Base-by-base conservation (phyloP, 2,797 vertebrate genomes). In the Salmo trutta region DNA sequence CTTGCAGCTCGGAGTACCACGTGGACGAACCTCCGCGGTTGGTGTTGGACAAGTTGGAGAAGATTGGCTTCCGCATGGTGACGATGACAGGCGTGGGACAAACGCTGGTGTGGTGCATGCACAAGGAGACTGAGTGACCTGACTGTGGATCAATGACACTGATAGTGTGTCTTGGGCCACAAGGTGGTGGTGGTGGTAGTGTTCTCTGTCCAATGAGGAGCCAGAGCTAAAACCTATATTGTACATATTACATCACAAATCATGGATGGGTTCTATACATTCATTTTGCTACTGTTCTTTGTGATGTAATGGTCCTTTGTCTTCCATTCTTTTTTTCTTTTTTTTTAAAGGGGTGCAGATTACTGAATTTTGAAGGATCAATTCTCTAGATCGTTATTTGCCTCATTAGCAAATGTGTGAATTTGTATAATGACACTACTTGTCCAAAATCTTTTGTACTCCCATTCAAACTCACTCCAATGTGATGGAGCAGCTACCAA, bases 21-120 rank as follows among this genome's bases (percentile, higher is more conserved):
- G 97, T 99, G 88, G 95, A 95, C 0, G 96, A 98, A 0, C 96
- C 96, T 0, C 97, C 97, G 0, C 95, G 97, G 2, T 62, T 97
- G 64, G 96, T 99, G 67, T 75, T 99, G 92, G 93, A 99, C 94
- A 98, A 98, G 89, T 94, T 99, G 92, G 98, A 99, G 87, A 93
- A 90, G 88, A 85, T 93, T 0, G 97, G 98, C 73, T 99, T 95
- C 93, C 96, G 93, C 0, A 94, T 99, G 81, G 75, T 96, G 85
- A 91, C 95, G 81, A 99, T 99, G 98, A 99, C 98, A 0, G 98
- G 97, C 0, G 95, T 99, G 85, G 97, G 98, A 36, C 98, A 99
- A 94, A 99, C 97, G 0, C 84, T 99, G 88, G 98, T 99, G 84
- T 99, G 98, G 98, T 99, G 98, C 88, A 95, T 99, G 64, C 96